phyloP scores from a whole-genome alignment of 2,888 invertebrate genomes.

The Helobdella robusta region DNA sequence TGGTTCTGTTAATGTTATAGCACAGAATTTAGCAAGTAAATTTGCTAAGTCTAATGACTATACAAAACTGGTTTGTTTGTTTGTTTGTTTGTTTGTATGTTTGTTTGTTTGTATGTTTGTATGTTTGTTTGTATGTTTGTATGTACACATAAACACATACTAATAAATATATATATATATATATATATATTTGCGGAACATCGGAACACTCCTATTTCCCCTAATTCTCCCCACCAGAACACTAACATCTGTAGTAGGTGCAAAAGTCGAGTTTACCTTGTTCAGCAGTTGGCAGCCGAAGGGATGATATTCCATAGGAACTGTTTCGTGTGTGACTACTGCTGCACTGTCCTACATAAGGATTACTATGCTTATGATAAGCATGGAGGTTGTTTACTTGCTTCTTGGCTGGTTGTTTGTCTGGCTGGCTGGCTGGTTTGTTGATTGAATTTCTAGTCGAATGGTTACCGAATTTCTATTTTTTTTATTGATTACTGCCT shows the following conservation, averaged over 20 bases:
- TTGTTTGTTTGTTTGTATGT: neutral
- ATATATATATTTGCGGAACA: neutral
- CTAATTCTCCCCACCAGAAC: neutral
- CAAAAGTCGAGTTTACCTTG: slow-evolving; percentile 79
- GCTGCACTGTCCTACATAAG: slow-evolving; percentile 70
- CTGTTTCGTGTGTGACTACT: slow-evolving; percentile 86
- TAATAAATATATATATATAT: neutral
- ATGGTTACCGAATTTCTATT: too few relatives aligned
- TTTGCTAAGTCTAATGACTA: too few relatives aligned
- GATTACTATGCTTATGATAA: slow-evolving; percentile 65
- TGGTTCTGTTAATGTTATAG: too few relatives aligned
- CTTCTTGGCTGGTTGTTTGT: too few relatives aligned
- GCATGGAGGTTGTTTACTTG: neutral
- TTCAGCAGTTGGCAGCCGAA: slow-evolving; percentile 80
- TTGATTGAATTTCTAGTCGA: too few relatives aligned
- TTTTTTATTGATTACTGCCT: too few relatives aligned
- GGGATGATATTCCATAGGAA: slow-evolving; percentile 76
- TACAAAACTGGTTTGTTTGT: too few relatives aligned
- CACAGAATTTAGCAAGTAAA: too few relatives aligned
- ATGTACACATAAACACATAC: neutral
- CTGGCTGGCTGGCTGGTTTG: too few relatives aligned
- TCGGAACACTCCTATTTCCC: neutral
- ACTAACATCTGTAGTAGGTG: slow-evolving; percentile 67
- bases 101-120: neutral
- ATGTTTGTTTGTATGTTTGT: neutral